phyloP scores from a whole-genome alignment of 2,113 vertebrate genomes.

The Hippocampus zosterae region DNA sequence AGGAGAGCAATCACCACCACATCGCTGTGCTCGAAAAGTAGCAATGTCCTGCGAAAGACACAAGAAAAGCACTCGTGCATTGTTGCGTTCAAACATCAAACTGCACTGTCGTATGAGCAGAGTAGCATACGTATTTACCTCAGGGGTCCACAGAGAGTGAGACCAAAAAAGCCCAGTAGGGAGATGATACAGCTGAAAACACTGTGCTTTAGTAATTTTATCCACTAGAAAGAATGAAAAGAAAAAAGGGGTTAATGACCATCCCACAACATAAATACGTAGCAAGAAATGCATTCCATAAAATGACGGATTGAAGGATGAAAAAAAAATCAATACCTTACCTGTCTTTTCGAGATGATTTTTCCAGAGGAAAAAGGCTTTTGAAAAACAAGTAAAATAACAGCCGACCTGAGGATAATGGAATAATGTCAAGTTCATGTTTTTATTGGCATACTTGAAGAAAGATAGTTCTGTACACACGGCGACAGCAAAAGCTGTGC shows the following conservation, averaged over 20 bases:
- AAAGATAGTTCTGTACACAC: neutral
- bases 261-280: neutral
- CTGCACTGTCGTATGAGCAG: too few species aligned
- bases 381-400: slow-evolving; percentile 94
- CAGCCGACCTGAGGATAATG: slow-evolving; percentile 76
- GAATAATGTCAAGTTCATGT: slow-evolving; percentile 2
- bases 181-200: slow-evolving; percentile 90
- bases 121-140: slow-evolving; percentile 72
- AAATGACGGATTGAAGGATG: neutral
- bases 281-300: too few species aligned
- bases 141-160: slow-evolving; percentile 94
- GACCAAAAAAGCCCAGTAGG: slow-evolving; percentile 94
- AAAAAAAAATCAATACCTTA: slow-evolving; percentile 39
- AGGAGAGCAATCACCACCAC: slow-evolving; percentile 90
- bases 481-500: too few species aligned
- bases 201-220: slow-evolving; percentile 92
- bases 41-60: slow-evolving; percentile 77
- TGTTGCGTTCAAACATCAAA: neutral
- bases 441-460: neutral
- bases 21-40: slow-evolving; percentile 95
- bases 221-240: slow-evolving; percentile 79
- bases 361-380: slow-evolving; percentile 97
- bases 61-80: neutral
- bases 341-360: slow-evolving; percentile 85
- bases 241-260: neutral